Percentiles rank a stretch among this genome's conserved stretches.
Evolutionary conservation across 2,113 vertebrate species (phyloP).

Genomic region (Trogon surrucura): DNA sequence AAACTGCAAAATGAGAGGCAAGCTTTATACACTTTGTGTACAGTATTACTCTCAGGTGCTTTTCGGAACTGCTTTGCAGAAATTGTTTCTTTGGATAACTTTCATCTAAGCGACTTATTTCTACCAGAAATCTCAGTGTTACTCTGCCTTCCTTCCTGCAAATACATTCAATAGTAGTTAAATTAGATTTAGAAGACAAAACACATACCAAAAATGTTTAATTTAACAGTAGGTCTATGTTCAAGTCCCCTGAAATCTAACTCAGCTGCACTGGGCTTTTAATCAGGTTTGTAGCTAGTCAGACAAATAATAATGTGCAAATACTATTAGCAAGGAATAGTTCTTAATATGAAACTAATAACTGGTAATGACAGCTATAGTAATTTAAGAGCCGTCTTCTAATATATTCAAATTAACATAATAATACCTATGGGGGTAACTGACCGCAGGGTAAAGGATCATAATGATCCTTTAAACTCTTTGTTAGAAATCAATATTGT

Average conservation of each 20-base stretch:
- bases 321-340: background rate
- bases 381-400: background rate
- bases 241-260: background rate
- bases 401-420: background rate
- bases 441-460: background rate
- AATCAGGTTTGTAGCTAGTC: background rate
- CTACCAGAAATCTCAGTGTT: background rate
- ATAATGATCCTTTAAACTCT: background rate
- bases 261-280: background rate
- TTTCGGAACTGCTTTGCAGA: background rate
- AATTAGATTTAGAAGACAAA: background rate
- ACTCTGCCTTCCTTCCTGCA: background rate
- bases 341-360: background rate
- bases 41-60: background rate
- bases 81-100: background rate
- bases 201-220: accelerated
- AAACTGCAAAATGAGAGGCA: background rate
- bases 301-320: background rate
- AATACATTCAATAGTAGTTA: background rate
- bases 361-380: background rate
- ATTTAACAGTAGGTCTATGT: background rate
- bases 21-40: background rate
- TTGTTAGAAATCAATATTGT: background rate
- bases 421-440: background rate
- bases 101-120: background rate